Base-by-base conservation (phyloP, 2,888 invertebrate species). In the Lochmaea crataegi region DNA sequence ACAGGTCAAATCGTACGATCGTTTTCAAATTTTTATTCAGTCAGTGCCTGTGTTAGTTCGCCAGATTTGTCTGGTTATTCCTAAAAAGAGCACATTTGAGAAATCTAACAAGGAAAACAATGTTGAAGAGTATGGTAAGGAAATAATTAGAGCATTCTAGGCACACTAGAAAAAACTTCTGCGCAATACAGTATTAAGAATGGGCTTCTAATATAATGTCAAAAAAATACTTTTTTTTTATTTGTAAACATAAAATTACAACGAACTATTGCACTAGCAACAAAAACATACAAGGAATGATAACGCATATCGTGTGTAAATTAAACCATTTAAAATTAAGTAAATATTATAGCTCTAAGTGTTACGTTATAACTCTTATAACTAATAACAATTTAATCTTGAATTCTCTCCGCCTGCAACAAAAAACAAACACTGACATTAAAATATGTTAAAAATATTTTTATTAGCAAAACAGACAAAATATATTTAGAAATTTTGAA, bases 191-290 rank as follows among this genome's bases (percentile, higher is more conserved):
- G 18, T 53, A 18, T 53, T 53, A 53, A 53, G 53, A 53, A 10
- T 53, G 53, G 53, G 53, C 18, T 53, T 10, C 18, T 53, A 53
- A 16, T 53, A 53, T 51, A 48, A 53, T 38, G 53, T 65, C 32
- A 38, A 56, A 73, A 72, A 73, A 68, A 71, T 69, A 73, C 63
- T 60, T 72, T 72, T 68, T 18, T 68, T 32, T n/a, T n/a, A 68
- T 51, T 48, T 57, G 41, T 65, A 60, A 56, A 70, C 61, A 64
- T 60, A 67, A 61, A 48, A 65, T 53, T 48, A 57, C 48, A 73
- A 68, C 41, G 70, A 74, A 74, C 78, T 80, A 80, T 80, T 80
- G 80, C 80, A 80, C 79, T 68, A 71, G 68, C 66, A 68, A 73
- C 69, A 76, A 76, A 74, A 72, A 73, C 68, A 42, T 67, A 67